Percentiles rank a stretch among this genome's conserved stretches.
These are phyloP conservation scores for Epistrophe grossulariae DNA, from an alignment of 2,888 invertebrate species.

Conservation along the genomic window DNA sequence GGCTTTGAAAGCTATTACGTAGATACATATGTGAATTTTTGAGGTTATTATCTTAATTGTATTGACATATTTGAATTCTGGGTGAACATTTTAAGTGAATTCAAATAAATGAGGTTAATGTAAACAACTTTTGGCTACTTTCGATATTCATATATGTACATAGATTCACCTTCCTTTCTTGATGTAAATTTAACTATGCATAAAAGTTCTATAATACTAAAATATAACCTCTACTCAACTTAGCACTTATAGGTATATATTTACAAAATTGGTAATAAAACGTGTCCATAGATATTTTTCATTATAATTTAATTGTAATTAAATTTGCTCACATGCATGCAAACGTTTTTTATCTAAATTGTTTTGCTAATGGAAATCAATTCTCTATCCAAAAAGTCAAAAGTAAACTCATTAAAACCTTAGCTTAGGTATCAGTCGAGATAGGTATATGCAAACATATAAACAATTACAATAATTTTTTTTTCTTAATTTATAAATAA, in stretches of 20 bases:
- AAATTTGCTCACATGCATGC: slow-evolving; percentile 35
- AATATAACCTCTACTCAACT: neutral
- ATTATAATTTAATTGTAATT: slow-evolving; percentile 40
- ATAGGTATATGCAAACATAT: neutral
- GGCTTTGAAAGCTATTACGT: neutral
- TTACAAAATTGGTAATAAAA: slow-evolving; percentile 41
- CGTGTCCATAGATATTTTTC: slow-evolving; percentile 27
- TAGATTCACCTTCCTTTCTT: neutral
- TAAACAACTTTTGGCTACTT: slow-evolving; percentile 26
- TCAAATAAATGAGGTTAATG: slow-evolving; percentile 27
- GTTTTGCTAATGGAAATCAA: slow-evolving; percentile 60
- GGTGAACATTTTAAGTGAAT: neutral
- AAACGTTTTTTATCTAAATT: neutral
- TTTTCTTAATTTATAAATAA: slow-evolving; percentile 18
- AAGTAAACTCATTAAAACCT: slow-evolving; percentile 64
- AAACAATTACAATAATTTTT: neutral
- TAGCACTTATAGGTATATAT: neutral
- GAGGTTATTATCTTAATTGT: neutral
- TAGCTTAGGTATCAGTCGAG: neutral
- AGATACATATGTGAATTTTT: too few species aligned
- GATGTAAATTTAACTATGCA: slow-evolving; percentile 7
- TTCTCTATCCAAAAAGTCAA: slow-evolving; percentile 35
- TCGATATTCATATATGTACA: neutral
- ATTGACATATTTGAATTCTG: neutral
- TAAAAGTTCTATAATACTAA: neutral